Percentiles rank a stretch among this genome's conserved stretches.
Evolutionary conservation across 2,113 vertebrate species (phyloP).

Genomic region (Perca fluviatilis): DNA sequence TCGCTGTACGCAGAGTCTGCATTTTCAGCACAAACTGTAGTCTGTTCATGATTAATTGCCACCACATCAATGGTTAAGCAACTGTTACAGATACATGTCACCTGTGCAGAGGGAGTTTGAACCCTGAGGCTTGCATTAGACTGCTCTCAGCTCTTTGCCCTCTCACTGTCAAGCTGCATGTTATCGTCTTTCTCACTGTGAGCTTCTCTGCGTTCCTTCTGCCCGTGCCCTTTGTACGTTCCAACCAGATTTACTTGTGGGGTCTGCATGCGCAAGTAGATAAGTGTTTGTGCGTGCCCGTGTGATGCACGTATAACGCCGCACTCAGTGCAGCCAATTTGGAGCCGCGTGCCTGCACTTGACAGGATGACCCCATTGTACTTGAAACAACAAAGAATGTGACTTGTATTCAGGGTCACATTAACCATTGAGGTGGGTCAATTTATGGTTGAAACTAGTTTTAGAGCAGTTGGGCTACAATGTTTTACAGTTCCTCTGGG

Average conservation of each 20-base stretch:
- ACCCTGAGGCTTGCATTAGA: constrained; percentile 16
- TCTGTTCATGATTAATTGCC: constrained; percentile 46
- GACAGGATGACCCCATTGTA: background rate
- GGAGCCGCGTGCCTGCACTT: background rate
- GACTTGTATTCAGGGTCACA: background rate
- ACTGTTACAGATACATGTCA: background rate
- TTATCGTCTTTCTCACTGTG: background rate
- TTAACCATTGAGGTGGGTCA: background rate
- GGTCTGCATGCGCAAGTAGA: background rate
- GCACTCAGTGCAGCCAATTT: constrained; percentile 7
- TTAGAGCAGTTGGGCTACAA: background rate
- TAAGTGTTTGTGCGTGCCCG: background rate
- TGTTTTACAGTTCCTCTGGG: background rate
- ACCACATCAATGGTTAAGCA: constrained; percentile 44
- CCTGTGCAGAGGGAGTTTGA: constrained; percentile 33
- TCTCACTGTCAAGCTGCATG: constrained; percentile 1
- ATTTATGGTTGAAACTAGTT: background rate
- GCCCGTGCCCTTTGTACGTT: constrained; percentile 13
- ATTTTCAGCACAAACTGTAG: background rate
- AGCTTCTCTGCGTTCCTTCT: background rate
- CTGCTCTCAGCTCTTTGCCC: constrained; percentile 45
- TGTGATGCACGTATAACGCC: background rate
- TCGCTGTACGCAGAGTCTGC: fast-evolving
- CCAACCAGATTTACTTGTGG: background rate
- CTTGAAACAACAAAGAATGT: constrained; percentile 7